Evolutionary conservation across 2,888 invertebrate genomes (phyloP).

Genomic region (Phlogophora meticulosa): DNA sequence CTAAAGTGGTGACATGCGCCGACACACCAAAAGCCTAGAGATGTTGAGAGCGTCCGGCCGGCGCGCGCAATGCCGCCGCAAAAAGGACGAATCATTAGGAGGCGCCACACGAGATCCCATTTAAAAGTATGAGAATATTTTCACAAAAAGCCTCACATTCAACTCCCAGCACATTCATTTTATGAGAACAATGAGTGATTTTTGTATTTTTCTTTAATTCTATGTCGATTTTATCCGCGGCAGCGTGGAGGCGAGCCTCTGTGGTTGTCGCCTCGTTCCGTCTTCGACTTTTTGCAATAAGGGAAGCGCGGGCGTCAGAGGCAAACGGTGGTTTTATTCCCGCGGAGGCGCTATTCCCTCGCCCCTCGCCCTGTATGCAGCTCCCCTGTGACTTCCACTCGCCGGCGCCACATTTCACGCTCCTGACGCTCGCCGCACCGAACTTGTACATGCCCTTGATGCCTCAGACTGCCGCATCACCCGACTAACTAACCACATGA

Average conservation of each 20-base stretch:
- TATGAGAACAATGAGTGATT: conserved; percentile 91
- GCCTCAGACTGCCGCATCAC: conserved; percentile 61
- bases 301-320: conserved; percentile 86
- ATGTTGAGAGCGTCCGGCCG: conserved; percentile 78
- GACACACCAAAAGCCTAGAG: conserved; percentile 89
- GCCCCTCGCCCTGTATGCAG: conserved; percentile 62
- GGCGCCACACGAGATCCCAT: conserved; percentile 91
- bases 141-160: conserved; percentile 91
- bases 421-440: conserved; percentile 70
- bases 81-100: conserved; percentile 91
- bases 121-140: conserved; percentile 91
- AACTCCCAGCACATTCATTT: conserved; percentile 91
- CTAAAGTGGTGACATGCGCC: conserved; percentile 85
- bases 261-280: conserved; percentile 88
- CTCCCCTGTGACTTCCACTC: conserved; percentile 66
- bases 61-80: conserved; percentile 82
- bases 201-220: conserved; percentile 91
- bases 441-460: conserved; percentile 72
- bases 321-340: conserved; percentile 82
- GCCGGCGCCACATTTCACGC: conserved; percentile 85
- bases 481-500: conserved; percentile 42
- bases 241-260: conserved; percentile 85
- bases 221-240: conserved; percentile 91
- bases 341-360: conserved; percentile 76
- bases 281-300: conserved; percentile 88